Conservation (phyloP, 2,888 invertebrate species). For the Phorcus lineatus region DNA sequence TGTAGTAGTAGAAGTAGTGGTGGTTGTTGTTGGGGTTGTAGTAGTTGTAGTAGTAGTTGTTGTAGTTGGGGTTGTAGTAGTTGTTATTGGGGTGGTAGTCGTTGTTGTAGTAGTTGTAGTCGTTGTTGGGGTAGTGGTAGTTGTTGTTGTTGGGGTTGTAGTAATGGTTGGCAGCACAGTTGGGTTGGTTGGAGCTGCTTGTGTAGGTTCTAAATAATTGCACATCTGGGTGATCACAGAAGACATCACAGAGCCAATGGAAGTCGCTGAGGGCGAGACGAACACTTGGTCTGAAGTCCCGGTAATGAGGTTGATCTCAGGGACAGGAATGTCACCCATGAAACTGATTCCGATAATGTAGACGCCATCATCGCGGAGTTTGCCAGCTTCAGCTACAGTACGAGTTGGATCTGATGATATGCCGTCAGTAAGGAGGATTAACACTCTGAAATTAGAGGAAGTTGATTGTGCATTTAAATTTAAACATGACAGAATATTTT, state of each 20-base stretch:
- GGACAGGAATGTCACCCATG: not conserved
- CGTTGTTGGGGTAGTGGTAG: not conserved
- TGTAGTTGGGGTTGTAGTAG: not conserved
- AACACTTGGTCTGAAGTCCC: not conserved
- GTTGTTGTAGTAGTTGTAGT: not conserved
- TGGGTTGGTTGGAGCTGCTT: no score
- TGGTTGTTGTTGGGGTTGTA: not conserved
- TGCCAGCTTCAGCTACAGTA: not conserved
- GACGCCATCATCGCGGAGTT: not conserved
- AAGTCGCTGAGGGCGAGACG: not conserved
- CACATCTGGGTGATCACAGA: not conserved
- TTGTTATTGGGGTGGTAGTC: constrained; percentile 6
- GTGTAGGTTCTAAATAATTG: not conserved
- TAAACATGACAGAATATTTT: no score
- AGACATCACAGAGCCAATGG: no score
- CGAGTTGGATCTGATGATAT: not conserved
- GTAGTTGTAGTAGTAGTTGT: not conserved
- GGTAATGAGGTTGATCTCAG: not conserved
- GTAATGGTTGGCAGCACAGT: not conserved
- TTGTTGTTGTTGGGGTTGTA: not conserved
- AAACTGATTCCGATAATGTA: not conserved
- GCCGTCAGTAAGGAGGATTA: not conserved
- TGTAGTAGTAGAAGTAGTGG: constrained; percentile 27
- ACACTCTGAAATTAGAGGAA: not conserved
- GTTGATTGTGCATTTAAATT: no score